These are phyloP conservation scores for Microctonus hyperodae DNA, from an alignment of 2,888 invertebrate species.

Conservation along the genomic window DNA sequence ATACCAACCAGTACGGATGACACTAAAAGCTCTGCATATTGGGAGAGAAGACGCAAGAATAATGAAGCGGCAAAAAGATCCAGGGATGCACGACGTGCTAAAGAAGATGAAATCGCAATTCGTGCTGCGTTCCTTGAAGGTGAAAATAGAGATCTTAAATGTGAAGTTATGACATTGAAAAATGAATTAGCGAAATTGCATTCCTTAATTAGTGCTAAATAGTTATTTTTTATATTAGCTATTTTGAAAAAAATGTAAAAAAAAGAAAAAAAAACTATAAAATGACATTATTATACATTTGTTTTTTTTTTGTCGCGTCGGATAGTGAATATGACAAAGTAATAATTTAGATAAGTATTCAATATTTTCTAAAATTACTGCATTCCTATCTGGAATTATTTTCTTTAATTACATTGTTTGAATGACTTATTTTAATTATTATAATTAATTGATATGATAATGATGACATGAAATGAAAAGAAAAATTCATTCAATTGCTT, in stretches of 20 bases:
- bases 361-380: too few relatives aligned
- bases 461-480: too few relatives aligned
- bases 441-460: too few relatives aligned
- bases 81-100: conserved; percentile 85
- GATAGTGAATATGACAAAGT: too few relatives aligned
- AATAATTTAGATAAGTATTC: too few relatives aligned
- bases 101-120: conserved; percentile 92
- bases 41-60: conserved; percentile 87
- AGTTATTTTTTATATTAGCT: conserved; percentile 25
- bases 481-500: too few relatives aligned
- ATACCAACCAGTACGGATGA: conserved; percentile 48
- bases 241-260: neutral
- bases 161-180: conserved; percentile 72
- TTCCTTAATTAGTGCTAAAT: conserved; percentile 63
- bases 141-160: conserved; percentile 81
- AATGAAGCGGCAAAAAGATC: conserved; percentile 96
- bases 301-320: too few relatives aligned
- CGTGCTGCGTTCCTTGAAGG: conserved; percentile 87
- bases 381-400: too few relatives aligned
- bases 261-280: too few relatives aligned
- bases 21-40: conserved; percentile 81
- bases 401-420: too few relatives aligned
- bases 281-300: too few relatives aligned
- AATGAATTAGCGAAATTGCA: conserved; percentile 70
- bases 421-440: too few relatives aligned